These are phyloP conservation scores for Colaptes auratus DNA, from an alignment of 2,113 vertebrate genomes.

Conservation along the genomic window DNA sequence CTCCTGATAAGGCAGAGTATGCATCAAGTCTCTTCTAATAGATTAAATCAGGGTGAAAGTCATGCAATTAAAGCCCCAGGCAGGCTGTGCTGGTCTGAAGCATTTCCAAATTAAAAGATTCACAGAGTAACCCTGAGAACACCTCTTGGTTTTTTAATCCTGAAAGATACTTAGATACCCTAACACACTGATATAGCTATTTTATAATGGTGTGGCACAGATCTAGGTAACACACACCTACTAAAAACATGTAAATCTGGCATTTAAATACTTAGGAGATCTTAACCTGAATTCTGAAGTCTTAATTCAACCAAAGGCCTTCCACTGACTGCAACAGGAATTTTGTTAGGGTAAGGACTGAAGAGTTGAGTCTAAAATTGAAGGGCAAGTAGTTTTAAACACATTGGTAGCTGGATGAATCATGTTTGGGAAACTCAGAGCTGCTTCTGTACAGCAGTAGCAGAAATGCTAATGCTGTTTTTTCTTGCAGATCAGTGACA, in stretches of 20 bases:
- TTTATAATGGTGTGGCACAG: neutral
- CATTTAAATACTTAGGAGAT: neutral
- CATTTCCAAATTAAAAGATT: neutral
- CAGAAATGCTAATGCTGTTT: neutral
- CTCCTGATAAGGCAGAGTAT: neutral
- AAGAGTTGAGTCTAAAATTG: neutral
- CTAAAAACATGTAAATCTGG: neutral
- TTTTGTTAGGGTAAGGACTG: neutral
- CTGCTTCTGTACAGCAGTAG: neutral
- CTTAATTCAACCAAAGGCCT: neutral
- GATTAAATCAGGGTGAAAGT: neutral
- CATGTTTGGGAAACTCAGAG: neutral
- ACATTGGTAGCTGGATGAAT: neutral
- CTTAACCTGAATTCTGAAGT: neutral
- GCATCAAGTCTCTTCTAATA: neutral
- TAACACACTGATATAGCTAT: neutral
- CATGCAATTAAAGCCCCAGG: neutral
- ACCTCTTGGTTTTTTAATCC: neutral
- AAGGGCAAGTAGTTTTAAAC: neutral
- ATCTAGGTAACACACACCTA: neutral
- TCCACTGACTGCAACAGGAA: neutral
- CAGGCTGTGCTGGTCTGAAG: neutral
- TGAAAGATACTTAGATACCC: neutral
- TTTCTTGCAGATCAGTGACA: neutral
- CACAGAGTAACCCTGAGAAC: neutral